Conservation (phyloP, 2,113 vertebrate species). For the Pterophyllum scalare region DNA sequence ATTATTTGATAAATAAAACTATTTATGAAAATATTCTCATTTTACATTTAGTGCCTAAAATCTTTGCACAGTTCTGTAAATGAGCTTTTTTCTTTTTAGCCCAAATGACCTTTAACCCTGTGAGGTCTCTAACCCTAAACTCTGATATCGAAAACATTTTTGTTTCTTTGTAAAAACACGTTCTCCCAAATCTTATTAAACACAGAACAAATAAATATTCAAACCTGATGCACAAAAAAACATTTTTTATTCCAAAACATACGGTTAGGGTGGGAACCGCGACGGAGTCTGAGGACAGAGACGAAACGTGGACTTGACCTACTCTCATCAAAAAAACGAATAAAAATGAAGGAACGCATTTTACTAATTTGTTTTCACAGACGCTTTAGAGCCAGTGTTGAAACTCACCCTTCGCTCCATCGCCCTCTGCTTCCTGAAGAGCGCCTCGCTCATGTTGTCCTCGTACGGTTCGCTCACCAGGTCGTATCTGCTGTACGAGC, state of each 20-base stretch:
- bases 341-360: too few relatives aligned
- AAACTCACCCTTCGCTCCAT: slow-evolving; percentile 84
- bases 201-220: not conserved
- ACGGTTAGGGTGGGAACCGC: too few relatives aligned
- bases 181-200: accelerated
- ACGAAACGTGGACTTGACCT: not conserved
- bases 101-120: not conserved
- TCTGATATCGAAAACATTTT: accelerated
- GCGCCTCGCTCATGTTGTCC: slow-evolving; percentile 89
- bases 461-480: slow-evolving; percentile 89
- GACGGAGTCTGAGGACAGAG: not conserved
- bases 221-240: too few relatives aligned
- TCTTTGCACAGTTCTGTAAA: not conserved
- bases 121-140: accelerated
- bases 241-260: too few relatives aligned
- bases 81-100: accelerated
- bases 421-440: slow-evolving; percentile 87
- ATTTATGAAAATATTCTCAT: accelerated
- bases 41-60: not conserved
- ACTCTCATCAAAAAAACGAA: too few relatives aligned
- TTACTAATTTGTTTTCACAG: too few relatives aligned
- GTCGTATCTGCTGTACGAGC: slow-evolving; percentile 94
- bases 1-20: too few relatives aligned
- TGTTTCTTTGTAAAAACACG: too few relatives aligned
- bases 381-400: too few relatives aligned